phyloP scores from a whole-genome alignment of 2,888 invertebrate genomes.

The Tinea trinotella region DNA sequence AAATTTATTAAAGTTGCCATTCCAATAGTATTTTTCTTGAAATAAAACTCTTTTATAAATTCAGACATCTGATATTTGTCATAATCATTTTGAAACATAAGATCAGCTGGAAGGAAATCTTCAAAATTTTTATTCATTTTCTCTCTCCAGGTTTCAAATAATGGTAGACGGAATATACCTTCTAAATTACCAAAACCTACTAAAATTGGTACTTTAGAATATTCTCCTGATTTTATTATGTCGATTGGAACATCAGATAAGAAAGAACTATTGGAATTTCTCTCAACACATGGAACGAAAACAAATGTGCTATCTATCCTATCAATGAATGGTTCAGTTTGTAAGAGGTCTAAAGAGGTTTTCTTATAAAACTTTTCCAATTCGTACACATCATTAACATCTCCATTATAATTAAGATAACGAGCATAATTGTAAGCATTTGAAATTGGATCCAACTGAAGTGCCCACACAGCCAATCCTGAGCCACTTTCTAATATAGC shows the following conservation, averaged over 20 bases:
- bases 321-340: constrained; percentile 19
- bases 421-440: constrained; percentile 6
- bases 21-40: constrained; percentile 1
- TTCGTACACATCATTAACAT: constrained; percentile 30
- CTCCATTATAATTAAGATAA: not conserved
- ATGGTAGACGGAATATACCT: constrained; percentile 24
- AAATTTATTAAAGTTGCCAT: not conserved
- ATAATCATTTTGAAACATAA: constrained; percentile 1
- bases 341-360: constrained; percentile 29
- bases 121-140: constrained; percentile 20
- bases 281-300: constrained; percentile 20
- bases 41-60: constrained; percentile 18
- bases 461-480: constrained; percentile 9
- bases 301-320: constrained; percentile 19
- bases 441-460: constrained; percentile 19
- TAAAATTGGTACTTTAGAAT: constrained; percentile 35
- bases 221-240: constrained; percentile 34
- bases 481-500: constrained; percentile 19
- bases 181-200: constrained; percentile 38
- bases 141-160: constrained; percentile 15
- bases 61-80: not conserved
- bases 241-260: constrained; percentile 33
- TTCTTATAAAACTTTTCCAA: constrained; percentile 39
- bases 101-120: constrained; percentile 17
- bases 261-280: constrained; percentile 28